Conservation (phyloP, 2,113 vertebrate genomes). For the Ciconia maguari region DNA sequence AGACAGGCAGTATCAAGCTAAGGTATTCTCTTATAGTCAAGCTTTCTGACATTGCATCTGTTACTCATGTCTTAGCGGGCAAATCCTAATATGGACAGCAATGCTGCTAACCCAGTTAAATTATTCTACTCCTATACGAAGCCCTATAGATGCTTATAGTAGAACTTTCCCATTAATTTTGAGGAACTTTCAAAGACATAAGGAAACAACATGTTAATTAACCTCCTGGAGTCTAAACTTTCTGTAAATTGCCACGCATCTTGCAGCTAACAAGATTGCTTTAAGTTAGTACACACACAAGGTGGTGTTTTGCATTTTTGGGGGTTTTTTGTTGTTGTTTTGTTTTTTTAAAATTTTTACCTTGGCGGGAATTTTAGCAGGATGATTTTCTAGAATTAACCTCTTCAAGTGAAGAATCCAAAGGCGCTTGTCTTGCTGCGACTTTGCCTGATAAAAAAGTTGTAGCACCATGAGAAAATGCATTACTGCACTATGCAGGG, state of each 20-base stretch:
- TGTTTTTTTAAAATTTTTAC: constrained; percentile 62
- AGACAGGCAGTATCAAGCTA: not conserved
- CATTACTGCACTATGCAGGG: not conserved
- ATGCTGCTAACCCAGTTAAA: not conserved
- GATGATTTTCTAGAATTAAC: constrained; percentile 97
- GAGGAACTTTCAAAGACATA: not conserved
- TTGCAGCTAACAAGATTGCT: not conserved
- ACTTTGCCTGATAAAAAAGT: constrained; percentile 84
- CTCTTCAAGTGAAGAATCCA: constrained; percentile 97
- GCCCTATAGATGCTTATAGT: not conserved
- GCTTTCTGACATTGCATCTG: not conserved
- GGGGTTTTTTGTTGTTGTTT: too few species aligned
- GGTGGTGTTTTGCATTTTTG: not conserved
- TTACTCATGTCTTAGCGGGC: not conserved
- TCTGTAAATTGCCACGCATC: not conserved
- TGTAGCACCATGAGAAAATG: not conserved
- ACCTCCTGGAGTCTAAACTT: not conserved
- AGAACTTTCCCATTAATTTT: not conserved
- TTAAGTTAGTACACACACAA: not conserved
- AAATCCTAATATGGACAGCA: not conserved
- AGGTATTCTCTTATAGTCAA: not conserved
- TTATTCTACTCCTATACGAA: not conserved
- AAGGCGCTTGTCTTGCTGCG: constrained; percentile 94
- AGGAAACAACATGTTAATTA: not conserved
- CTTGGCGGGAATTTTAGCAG: constrained; percentile 98